Base-by-base conservation (phyloP, 1,140 invertebrate species). In the Heliothis subflexa region DNA sequence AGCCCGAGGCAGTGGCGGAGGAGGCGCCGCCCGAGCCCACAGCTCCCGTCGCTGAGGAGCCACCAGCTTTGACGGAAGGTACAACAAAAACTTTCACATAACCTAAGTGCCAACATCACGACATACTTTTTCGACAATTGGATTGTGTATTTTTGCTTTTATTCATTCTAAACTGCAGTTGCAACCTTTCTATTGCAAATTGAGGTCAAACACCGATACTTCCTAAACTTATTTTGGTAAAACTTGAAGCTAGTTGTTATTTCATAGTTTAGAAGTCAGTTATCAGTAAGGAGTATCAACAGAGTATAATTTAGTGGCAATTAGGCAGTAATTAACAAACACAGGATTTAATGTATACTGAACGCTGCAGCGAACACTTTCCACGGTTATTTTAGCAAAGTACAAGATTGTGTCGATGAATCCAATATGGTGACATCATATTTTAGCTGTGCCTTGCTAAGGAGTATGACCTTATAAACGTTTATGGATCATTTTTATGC, bases 71-170 rank as follows among this genome's bases (percentile, higher is more conserved):
- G 25, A 16, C 66, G 33, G 80, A 85, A 85, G 89, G 89, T 89
- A 85, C 84, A 54, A 78, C 79, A 54, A 78, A 47, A 85, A 86
- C 84, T 88, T 85, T 86, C 82, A 85, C 86, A 88, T 91, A 91
- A 91, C 89, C 89, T 91, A 86, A 77, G 77, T 82, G 68, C 73
- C 71, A 80, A 72, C 84, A 66, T 89, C 82, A 85, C 88, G 85
- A 87, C 87, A 86, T 83, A 86, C 73, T 81, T 83, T 83, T 52
- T 78, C 45, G 28, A 50, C 73, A 80, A 28, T 80, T 47, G 21
- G 2, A 33, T 45, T 28, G 47, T 66, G 25, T 55, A 55, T 77
- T 45, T 47, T 55, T 68, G 14, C 12, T 77, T 77, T 77, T 68
- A 55, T 50, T 28, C 21, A 59, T 61, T 73, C 57, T 78, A 59